Evolutionary conservation across 2,888 invertebrate species (phyloP), one percentile per base, ranked within the genome.

Genomic region (Epinotia ramella): DNA sequence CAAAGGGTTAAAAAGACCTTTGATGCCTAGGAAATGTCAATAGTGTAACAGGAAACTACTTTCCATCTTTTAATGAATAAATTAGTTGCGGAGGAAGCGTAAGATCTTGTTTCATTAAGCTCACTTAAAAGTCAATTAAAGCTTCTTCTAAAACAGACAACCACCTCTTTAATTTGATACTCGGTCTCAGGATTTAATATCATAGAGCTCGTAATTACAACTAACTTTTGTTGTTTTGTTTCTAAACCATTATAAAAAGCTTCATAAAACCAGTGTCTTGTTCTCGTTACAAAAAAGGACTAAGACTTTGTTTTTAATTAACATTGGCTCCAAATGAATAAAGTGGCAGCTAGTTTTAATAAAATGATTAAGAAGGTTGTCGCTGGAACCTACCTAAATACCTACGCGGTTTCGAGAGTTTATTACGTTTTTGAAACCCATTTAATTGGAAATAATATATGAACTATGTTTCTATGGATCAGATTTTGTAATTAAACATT

Each of bases 121-220:
- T 67, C 33, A 33, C 44, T 67, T 76, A 76, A 76, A 72, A 66
- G 75, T 75, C 66, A 75, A 66, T 66, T 75, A 68, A 64, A 72
- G 46, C 65, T 20, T 49, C 53, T 33, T 67, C 62, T 57, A 20
- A 76, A 76, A 56, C 74, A 46, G 46, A 16, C 59, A 59, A 65
- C 57, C 57, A 62, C 18, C 53, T 66, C 66, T 53, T 66, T 71
- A 70, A 69, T 11, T 3, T 33, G 56, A 64, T 72, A 24, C 62
- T 60, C 18, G 44, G 13, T 49, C 49, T 13, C 62, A 44, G 62
- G 40, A 68, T 73, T 66, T 49, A 66, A 73, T 60, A 66, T 66
- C 9, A 59, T 33, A 60, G n/a, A 49, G 53, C 20, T 56, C 11
- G 12, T 28, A 49, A 59, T 64, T 67, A 57, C 18, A 69, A n/a